Conservation (phyloP, 2,888 invertebrate genomes). For the Apeira syringaria region DNA sequence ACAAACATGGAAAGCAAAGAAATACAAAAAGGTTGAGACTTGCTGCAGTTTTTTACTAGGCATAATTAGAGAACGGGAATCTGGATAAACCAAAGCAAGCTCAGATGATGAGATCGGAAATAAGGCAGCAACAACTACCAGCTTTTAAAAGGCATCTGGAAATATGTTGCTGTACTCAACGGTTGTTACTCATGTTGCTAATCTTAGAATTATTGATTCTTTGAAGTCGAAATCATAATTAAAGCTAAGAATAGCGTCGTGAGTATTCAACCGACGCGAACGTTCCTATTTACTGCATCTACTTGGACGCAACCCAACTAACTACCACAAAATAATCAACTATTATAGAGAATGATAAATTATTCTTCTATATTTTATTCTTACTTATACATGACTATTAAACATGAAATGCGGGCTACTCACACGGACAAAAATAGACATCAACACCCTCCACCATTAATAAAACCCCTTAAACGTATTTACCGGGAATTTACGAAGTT, state of each 20-base stretch:
- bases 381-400: too few species aligned
- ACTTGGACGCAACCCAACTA: slow-evolving; percentile 79
- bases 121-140: slow-evolving; percentile 17
- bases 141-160: slow-evolving; percentile 7
- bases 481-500: slow-evolving; percentile 43
- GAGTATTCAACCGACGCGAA: slow-evolving; percentile 56
- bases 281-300: slow-evolving; percentile 63
- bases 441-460: slow-evolving; percentile 45
- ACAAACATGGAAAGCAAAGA: slow-evolving; percentile 63
- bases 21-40: slow-evolving; percentile 40
- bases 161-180: slow-evolving; percentile 12
- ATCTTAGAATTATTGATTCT: slow-evolving; percentile 16
- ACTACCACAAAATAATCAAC: slow-evolving; percentile 30
- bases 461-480: slow-evolving; percentile 33
- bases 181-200: slow-evolving; percentile 45
- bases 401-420: slow-evolving; percentile 23
- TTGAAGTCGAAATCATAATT: slow-evolving; percentile 22
- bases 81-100: slow-evolving; percentile 42
- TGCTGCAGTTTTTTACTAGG: slow-evolving; percentile 39
- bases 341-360: slow-evolving; percentile 36
- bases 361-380: slow-evolving; percentile 25
- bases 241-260: slow-evolving; percentile 48
- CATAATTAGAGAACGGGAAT: too few species aligned
- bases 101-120: slow-evolving; percentile 35
- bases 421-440: slow-evolving; percentile 25